Percentiles rank a stretch among this genome's conserved stretches.
phyloP scores from a whole-genome alignment of 2,113 vertebrate species.

The Barbus barbus region DNA sequence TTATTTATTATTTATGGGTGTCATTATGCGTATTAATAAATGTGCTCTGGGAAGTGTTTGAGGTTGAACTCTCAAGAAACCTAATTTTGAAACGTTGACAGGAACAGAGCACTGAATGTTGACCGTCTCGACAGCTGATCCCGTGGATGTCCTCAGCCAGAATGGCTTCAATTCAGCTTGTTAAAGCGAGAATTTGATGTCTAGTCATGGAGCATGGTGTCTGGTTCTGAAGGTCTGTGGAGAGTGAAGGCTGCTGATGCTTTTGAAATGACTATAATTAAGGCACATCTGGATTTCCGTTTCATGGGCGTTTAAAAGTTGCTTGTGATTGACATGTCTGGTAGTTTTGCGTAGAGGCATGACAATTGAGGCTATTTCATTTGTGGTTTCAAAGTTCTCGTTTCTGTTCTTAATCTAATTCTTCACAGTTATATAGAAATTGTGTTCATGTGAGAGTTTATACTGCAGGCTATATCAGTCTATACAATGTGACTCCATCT shows the following conservation, averaged over 20 bases:
- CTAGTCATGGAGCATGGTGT: constrained; percentile 22
- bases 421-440: neutral
- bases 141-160: constrained; percentile 13
- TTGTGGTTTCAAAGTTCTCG: neutral
- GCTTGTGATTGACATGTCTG: constrained; percentile 34
- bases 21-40: too few species aligned
- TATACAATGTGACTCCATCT: too few species aligned
- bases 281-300: constrained; percentile 61
- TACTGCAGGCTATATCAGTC: too few species aligned
- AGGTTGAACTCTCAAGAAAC: constrained; percentile 61
- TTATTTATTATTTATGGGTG: constrained; percentile 45
- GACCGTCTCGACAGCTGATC: constrained; percentile 52
- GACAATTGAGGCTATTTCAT: constrained; percentile 38
- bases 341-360: constrained; percentile 33
- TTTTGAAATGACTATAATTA: constrained; percentile 63
- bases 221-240: constrained; percentile 28
- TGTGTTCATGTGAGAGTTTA: neutral
- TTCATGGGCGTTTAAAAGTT: constrained; percentile 42
- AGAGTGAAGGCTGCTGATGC: constrained; percentile 48
- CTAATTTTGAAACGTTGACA: constrained; percentile 63
- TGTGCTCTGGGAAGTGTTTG: constrained; percentile 54
- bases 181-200: constrained; percentile 56
- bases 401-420: neutral
- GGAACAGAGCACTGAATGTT: neutral
- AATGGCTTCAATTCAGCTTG: constrained; percentile 49